Conservation (phyloP, 2,797 vertebrate genomes). For the Urophycis tenuis region DNA sequence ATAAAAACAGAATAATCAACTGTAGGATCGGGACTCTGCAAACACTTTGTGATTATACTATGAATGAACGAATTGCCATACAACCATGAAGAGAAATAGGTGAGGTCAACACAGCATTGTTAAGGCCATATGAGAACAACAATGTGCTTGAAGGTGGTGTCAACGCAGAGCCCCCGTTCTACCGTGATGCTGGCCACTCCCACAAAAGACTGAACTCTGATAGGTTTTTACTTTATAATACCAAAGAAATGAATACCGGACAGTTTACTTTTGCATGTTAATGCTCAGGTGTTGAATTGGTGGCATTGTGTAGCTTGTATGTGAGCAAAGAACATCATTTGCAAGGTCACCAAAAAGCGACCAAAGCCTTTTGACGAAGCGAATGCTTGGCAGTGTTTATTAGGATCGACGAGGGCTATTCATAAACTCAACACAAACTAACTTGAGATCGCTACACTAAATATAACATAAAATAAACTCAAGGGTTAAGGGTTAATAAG, state of each 20-base stretch:
- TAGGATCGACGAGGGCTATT: constrained; percentile 32
- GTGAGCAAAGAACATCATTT: constrained; percentile 38
- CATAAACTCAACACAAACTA: constrained; percentile 35
- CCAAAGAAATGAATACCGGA: constrained; percentile 32
- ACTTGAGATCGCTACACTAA: constrained; percentile 30
- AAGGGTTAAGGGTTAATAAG: no score
- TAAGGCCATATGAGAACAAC: constrained; percentile 48
- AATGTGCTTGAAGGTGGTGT: constrained; percentile 38
- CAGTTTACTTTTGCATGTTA: constrained; percentile 16
- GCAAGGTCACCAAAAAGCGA: constrained; percentile 48
- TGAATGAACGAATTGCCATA: constrained; percentile 27
- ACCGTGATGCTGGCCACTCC: constrained; percentile 20
- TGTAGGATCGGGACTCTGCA: constrained; percentile 47
- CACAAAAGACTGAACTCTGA: constrained; percentile 22
- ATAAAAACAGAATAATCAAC: not conserved
- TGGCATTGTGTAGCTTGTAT: constrained; percentile 23
- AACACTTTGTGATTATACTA: constrained; percentile 12
- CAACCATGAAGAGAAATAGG: constrained; percentile 28
- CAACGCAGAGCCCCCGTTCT: constrained; percentile 44
- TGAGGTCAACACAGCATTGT: constrained; percentile 41
- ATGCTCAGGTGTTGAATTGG: constrained; percentile 16
- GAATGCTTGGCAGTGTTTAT: constrained; percentile 52
- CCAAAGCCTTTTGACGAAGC: constrained; percentile 40
- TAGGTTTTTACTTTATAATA: constrained; percentile 23
- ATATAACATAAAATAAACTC: constrained; percentile 51